Base-by-base conservation (phyloP, 2,113 vertebrate genomes). In the Chitala chitala region DNA sequence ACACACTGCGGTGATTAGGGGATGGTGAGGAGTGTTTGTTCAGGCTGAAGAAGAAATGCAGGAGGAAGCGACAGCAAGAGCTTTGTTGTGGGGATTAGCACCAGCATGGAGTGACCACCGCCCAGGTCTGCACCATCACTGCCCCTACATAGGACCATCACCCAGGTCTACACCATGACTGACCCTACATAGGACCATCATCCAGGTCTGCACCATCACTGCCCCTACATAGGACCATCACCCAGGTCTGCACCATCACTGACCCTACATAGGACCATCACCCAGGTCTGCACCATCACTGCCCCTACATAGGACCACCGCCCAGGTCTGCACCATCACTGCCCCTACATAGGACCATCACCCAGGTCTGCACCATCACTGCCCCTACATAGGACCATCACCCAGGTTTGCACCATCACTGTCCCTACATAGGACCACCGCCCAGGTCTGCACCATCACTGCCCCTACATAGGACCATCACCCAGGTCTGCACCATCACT, bases 11-110 rank as follows among this genome's bases (percentile, higher is more conserved):
- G 42, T 5, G 44, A 75, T 48, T 17, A 20, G n/a, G 40, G 33
- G 17, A 54, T 26, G 22, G 51, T 56, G 56, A 74, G 68, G 24
- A 24, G n/a, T 61, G 55, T 75, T 61, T 63, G 46, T 61, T 61
- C 66, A 61, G 55, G 5, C 68, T 63, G 42, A 71, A 36, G 13
- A 13, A 4, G 42, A 29, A 5, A 12, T 6, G 22, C 17, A 26
- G 9, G 29, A 70, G 2, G 55, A 58, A 40, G 24, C 73, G 29
- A 13, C 4, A 33, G 44, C 17, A 36, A 56, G 31, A 15, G 26
- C 38, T 68, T 54, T 75, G 33, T 3, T 40, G 20, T 36, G 48
- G 48, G 48, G 63, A 42, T n/a, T n/a, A n/a, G n/a, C 13, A 48
- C 65, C 13, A 26, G 5, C 44, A 17, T n/a, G n/a, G n/a, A n/a